Base-by-base conservation (phyloP, 2,797 vertebrate species). In the Tapera naevia region DNA sequence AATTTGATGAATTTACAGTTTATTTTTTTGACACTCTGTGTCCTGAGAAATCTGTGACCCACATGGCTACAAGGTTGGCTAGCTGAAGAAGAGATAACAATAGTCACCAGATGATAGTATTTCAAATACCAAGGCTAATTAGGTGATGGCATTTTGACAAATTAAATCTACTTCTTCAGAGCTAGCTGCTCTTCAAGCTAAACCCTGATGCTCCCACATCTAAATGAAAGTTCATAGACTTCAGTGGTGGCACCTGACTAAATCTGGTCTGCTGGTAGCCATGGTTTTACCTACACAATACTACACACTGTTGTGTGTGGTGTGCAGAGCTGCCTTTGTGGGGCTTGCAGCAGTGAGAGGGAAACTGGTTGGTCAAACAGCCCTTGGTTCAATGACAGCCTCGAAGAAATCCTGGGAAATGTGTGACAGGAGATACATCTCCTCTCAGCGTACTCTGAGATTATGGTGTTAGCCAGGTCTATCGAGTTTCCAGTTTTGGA, bases 381-480 rank as follows among this genome's bases (percentile, higher is more conserved):
- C 76, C 69, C 65, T 70, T 64, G 88, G 74, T 94, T 89, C 35
- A 7, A 72, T 78, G 72, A 45, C 69, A 93, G n/a, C 76, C 88
- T 53, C 37, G 84, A 72, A 80, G 80, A 91, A 88, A 78, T 71
- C 61, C 81, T 46, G 17, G 16, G 43, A 91, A 94, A 85, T 12
- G 5, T 78, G 62, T 94, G 79, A 84, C 50, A 76, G 91, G 81
- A 89, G 81, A 81, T 94, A 17, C 15, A 33, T 93, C 91, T 93
- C 81, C 10, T 88, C 71, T 74, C 86, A 71, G 75, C 45, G 5
- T 43, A 67, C 51, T 43, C 84, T 83, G 93, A 91, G 87, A 82
- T 95, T 64, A 79, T 43, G 56, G 88, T 65, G 56, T 95, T 86
- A 88, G 93, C 87, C 65, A 39, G 3, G 54, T 96, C 93, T 80